Percentiles rank a stretch among this genome's conserved stretches.
Evolutionary conservation across 2,797 vertebrate species (phyloP).

Genomic region (Podarcis siculus): DNA sequence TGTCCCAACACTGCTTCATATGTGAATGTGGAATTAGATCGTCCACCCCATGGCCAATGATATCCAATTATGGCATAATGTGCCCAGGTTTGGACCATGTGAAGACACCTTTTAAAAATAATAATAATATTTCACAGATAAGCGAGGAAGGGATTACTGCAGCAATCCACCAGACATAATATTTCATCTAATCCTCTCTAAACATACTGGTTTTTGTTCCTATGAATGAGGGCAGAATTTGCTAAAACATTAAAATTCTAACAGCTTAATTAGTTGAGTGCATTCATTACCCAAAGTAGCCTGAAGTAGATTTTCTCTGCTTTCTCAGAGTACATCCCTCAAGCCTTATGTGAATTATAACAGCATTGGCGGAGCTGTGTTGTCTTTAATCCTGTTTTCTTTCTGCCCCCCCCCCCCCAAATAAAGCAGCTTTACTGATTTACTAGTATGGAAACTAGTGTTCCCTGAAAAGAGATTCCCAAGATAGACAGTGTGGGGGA

Average conservation of each 20-base stretch:
- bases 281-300: not conserved
- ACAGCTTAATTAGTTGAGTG: constrained; percentile 37
- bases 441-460: not conserved
- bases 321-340: not conserved
- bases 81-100: not conserved
- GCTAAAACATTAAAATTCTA: constrained; percentile 37
- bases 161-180: constrained; percentile 2
- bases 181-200: constrained; percentile 20
- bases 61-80: not conserved
- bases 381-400: constrained; percentile 25
- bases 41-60: not conserved
- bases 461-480: not conserved
- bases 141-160: constrained; percentile 20
- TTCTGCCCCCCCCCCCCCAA: not conserved
- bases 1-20: not conserved
- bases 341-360: constrained; percentile 36
- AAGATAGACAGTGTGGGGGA: not conserved
- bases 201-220: constrained; percentile 11
- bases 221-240: not conserved
- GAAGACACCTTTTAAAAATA: not conserved
- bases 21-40: not conserved
- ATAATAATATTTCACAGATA: not conserved
- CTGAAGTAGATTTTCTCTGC: constrained; percentile 10
- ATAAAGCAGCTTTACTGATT: not conserved
- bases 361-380: not conserved